Evolutionary conservation across 1,140 invertebrate genomes (phyloP), one percentile per base, ranked within the genome.

Genomic region (Drosophila repletoides): DNA sequence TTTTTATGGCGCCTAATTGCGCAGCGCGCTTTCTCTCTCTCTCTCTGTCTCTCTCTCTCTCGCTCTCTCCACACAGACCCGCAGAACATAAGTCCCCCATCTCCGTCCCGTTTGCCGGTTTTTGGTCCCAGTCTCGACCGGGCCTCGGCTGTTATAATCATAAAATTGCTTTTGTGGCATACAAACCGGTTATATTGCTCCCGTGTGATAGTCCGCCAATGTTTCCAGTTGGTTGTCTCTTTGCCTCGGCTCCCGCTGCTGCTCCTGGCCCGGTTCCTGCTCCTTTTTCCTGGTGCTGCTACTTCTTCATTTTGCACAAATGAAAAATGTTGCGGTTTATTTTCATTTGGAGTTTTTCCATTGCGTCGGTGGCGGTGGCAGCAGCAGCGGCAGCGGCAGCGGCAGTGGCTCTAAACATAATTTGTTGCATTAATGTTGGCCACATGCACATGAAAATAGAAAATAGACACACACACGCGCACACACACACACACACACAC

Each of bases 161-260:
- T 88, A 88, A 88, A 88, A 88, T 88, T 88, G 83, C 83, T 88
- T 88, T 88, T 88, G 79, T 84, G 79, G 79, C 80, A 80, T 84
- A 83, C 79, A 84, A 84, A 83, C 79, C 79, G 80, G 74, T 86
- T 84, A 84, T 84, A 84, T 84, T 84, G 79, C 79, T 84, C 79
- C 79, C 79, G 79, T 86, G 79, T 83, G 79, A 84, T 86, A 80
- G 61, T 74, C 74, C 26, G 49, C 51, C 66, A 64, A 64, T 64
- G 60, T 64, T 69, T 64, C 60, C 59, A 68, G 58, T 64, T 64
- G 48, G 40, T 53, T 69, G 59, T 69, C 59, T 70, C 40, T 21
- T 36, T 36, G 48, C 48, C 34, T 46, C 52, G 6, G 24, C 22
- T 29, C 17, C 40, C n/a, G 43, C 52, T 34, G 3, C 48, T 1